Percentiles rank a stretch among this genome's conserved stretches.
Evolutionary conservation across 2,888 invertebrate species (phyloP).

Genomic region (Hypena proboscidalis): DNA sequence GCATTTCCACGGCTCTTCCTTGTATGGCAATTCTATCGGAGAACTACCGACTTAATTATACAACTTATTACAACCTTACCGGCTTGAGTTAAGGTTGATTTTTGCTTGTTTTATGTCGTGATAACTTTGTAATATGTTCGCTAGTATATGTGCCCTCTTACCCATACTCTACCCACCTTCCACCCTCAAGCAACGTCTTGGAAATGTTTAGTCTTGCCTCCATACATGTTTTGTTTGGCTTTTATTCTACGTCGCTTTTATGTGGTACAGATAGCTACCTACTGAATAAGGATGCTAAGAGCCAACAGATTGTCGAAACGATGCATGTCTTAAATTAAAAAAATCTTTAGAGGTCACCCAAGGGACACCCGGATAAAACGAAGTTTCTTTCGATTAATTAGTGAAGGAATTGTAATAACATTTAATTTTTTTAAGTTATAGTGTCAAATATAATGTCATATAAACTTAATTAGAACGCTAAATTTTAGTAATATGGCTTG

Average conservation of each 20-base stretch:
- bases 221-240: slow-evolving; percentile 78
- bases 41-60: slow-evolving; percentile 30
- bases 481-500: no score
- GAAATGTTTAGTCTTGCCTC: slow-evolving; percentile 76
- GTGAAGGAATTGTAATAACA: no score
- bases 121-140: slow-evolving; percentile 31
- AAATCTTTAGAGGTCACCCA: no score
- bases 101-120: slow-evolving; percentile 22
- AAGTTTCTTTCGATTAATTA: no score
- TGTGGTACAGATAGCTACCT: slow-evolving; percentile 56
- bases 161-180: slow-evolving; percentile 41
- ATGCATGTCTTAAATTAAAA: no score
- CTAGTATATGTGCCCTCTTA: slow-evolving; percentile 44
- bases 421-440: no score
- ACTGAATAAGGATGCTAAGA: no score
- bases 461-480: no score
- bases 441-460: no score
- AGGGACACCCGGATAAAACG: no score
- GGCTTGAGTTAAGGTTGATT: slow-evolving; percentile 35
- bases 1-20: slow-evolving; percentile 62
- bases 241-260: slow-evolving; percentile 70
- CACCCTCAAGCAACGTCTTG: slow-evolving; percentile 71
- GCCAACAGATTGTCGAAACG: slow-evolving; percentile 20
- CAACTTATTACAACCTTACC: slow-evolving; percentile 7
- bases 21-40: slow-evolving; percentile 58